Evolutionary conservation across 2,797 vertebrate species (phyloP), one percentile per base, ranked within the genome.

Genomic region (Myoxocephalus aenaeus): DNA sequence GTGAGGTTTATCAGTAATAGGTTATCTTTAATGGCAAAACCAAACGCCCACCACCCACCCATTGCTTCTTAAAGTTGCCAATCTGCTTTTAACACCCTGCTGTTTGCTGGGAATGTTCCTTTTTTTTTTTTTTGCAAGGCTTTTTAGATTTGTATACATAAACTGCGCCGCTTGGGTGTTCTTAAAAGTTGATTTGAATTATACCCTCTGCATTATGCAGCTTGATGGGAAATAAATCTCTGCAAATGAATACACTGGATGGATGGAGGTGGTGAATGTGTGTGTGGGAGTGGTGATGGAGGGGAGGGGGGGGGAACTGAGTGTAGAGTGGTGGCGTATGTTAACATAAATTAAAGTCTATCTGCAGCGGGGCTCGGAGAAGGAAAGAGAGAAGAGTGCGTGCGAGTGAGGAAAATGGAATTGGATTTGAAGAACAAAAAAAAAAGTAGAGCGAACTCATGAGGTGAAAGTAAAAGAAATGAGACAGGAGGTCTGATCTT

Each of bases 141-240:
- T 87, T 86, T 83, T 65, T 76, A 86, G 87, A 93, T 90, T 89
- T 92, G 90, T 92, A 91, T 90, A 91, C 87, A 90, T 89, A 89
- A 89, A 92, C 81, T 42, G 46, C 15, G 7, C 87, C 83, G 81
- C 89, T 83, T 71, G 82, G 85, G 89, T 90, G 74, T 93, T 93
- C 89, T 90, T 93, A 87, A 92, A 93, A 91, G 90, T 94, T 94
- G 89, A 94, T 95, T 94, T 94, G 92, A 94, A 94, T 92, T 89
- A 93, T 90, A 90, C 89, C 86, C 86, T 80, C 90, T 77, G 90
- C 90, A 93, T 93, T 94, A 93, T 94, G 90, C 66, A 17, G 80
- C 90, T 88, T 92, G 92, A 93, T 93, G 92, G 94, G 93, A 94
- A 92, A 95, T 95, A 94, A 95, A 95, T 94, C 93, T 94, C 87